Conservation (phyloP, 2,113 vertebrate genomes). For the Mustela lutreola region DNA sequence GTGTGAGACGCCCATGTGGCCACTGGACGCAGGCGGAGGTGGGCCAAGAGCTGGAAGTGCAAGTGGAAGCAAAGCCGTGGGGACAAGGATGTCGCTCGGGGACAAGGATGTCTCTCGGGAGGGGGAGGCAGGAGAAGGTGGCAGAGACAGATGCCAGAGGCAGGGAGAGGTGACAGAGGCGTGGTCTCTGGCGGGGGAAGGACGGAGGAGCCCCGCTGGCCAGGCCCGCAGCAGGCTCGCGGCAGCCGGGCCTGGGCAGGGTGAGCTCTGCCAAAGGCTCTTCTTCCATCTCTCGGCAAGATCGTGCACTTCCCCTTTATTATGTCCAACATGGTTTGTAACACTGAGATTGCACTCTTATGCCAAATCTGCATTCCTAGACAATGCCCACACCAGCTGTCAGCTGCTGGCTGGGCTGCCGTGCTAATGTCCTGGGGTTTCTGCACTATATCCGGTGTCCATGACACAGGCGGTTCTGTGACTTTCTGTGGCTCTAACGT, state of each 20-base stretch:
- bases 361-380: background rate
- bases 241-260: no score
- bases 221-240: no score
- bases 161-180: background rate
- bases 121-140: background rate
- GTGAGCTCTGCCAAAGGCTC: no score
- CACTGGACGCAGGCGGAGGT: background rate
- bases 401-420: background rate
- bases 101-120: no score
- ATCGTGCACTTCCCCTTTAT: no score
- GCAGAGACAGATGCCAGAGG: accelerated
- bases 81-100: background rate
- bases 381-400: background rate
- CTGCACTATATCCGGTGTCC: background rate
- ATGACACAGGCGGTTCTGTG: background rate
- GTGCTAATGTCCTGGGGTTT: background rate
- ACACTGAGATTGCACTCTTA: no score
- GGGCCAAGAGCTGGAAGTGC: background rate
- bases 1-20: background rate
- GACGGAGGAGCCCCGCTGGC: no score
- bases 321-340: no score
- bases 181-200: no score
- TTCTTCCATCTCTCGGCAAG: no score
- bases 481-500: background rate
- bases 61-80: background rate